phyloP scores from a whole-genome alignment of 2,888 invertebrate genomes.

The Corbicula japonica region DNA sequence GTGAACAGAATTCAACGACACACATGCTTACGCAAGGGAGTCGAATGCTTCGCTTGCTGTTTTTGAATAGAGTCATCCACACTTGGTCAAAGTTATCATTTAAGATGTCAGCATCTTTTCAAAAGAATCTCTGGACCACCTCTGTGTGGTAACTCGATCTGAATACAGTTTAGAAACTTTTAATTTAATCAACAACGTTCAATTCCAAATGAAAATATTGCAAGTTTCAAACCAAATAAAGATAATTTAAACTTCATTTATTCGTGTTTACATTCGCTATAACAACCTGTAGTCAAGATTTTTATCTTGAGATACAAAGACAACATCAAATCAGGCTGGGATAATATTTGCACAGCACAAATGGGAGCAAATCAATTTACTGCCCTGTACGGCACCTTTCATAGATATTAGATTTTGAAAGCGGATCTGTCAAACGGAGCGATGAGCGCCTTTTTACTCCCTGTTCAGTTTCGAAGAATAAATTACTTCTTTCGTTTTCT shows the following conservation, averaged over 20 bases:
- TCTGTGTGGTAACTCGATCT: slow-evolving; percentile 10
- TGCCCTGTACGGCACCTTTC: slow-evolving; percentile 36
- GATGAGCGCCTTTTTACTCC: not conserved
- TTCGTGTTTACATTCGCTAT: slow-evolving; percentile 20
- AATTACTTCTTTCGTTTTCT: not conserved
- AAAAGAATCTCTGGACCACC: too few relatives aligned
- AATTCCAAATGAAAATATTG: slow-evolving; percentile 42
- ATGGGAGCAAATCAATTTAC: slow-evolving; percentile 44
- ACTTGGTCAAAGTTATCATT: too few relatives aligned
- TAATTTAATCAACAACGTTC: slow-evolving; percentile 21
- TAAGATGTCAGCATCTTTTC: too few relatives aligned
- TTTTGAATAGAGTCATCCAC: too few relatives aligned
- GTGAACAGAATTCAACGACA: too few relatives aligned
- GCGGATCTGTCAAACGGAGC: not conserved
- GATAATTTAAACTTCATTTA: slow-evolving; percentile 39
- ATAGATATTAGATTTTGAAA: slow-evolving; percentile 31
- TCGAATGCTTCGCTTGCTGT: too few relatives aligned
- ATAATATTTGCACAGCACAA: slow-evolving; percentile 46
- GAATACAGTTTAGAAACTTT: slow-evolving; percentile 16
- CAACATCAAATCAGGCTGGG: slow-evolving; percentile 29
- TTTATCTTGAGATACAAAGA: slow-evolving; percentile 37
- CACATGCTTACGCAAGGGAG: too few relatives aligned
- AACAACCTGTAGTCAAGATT: slow-evolving; percentile 22
- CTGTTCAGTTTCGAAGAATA: not conserved
- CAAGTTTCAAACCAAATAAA: slow-evolving; percentile 38